Evolutionary conservation across 2,888 invertebrate genomes (phyloP), one percentile per base, ranked within the genome.

Genomic region (Nomada hirtipes): DNA sequence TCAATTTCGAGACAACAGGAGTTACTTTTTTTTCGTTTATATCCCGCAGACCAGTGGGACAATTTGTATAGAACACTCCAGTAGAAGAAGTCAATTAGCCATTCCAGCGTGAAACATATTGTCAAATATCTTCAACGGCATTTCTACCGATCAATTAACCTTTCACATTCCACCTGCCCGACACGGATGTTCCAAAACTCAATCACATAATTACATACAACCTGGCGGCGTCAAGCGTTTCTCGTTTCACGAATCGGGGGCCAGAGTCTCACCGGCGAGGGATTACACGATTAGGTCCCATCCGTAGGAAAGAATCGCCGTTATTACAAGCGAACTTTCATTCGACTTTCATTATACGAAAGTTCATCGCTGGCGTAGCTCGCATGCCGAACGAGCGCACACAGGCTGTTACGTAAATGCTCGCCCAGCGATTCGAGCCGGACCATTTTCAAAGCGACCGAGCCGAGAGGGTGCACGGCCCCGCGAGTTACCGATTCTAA

Each of bases 291-390:
- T 23, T 52, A 53, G 36, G 36, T 61, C 9, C 20, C 53, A 60
- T 47, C 72, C 64, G 18, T 20, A n/a, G 61, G 60, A 70, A 60
- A 64, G 73, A 75, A 79, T 82, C 69, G 64, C 15, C 42, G 78
- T 75, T 79, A 61, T 74, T 82, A 70, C 52, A 20, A 20, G 74
- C 26, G 50, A 71, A 74, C 79, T 80, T 82, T 82, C 80, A 53
- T 82, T 76, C 63, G 74, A 64, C 80, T 82, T 71, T 80, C 60
- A 76, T 82, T 80, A 76, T 63, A 69, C 60, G 67, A 78, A 74
- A 79, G 78, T 81, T 79, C 78, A 77, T 78, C 78, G 61, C 15
- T 23, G 50, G 53, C 52, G 23, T 57, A 57, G 50, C 52, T 59
- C 61, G 57, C 57, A 64, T 59, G 65, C 61, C 61, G 67, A 69